Percentiles rank a stretch among this genome's conserved stretches.
Evolutionary conservation across 2,888 invertebrate species (phyloP).

Genomic region (Tolmerus cingulatus): DNA sequence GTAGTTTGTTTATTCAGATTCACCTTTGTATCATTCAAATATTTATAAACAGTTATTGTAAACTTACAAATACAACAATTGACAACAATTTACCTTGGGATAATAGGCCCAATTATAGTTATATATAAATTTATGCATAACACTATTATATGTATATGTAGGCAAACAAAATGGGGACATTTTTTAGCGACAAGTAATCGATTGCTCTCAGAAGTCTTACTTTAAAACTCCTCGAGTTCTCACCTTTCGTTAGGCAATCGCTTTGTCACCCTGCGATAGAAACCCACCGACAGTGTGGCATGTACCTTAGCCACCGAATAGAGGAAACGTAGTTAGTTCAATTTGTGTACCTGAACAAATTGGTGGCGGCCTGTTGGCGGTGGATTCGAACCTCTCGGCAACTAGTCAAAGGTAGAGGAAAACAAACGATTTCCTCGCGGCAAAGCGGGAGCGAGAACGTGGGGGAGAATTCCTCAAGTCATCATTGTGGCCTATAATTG

Average conservation of each 20-base stretch:
- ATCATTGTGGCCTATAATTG: constrained; percentile 37
- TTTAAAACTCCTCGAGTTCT: background rate
- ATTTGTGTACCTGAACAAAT: constrained; percentile 32
- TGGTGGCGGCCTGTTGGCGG: constrained; percentile 2
- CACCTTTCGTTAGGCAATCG: background rate
- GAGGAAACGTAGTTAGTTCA: background rate
- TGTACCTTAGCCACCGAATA: background rate
- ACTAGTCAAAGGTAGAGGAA: constrained; percentile 15
- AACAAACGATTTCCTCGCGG: constrained; percentile 18
- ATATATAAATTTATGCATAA: too few relatives aligned
- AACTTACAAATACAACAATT: too few relatives aligned
- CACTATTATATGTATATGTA: too few relatives aligned
- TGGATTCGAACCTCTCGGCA: background rate
- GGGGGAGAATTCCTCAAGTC: constrained; percentile 24
- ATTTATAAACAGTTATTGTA: too few relatives aligned
- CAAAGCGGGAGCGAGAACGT: background rate
- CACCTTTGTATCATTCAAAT: too few relatives aligned
- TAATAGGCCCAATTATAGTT: too few relatives aligned
- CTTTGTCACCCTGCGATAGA: background rate
- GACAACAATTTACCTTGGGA: too few relatives aligned
- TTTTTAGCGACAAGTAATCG: background rate
- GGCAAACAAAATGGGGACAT: too few relatives aligned
- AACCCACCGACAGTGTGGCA: background rate
- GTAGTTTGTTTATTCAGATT: too few relatives aligned
- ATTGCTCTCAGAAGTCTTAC: background rate